A percentile compares a stretch with the other conserved stretches of the same genome.
phyloP scores from a whole-genome alignment of 2,113 vertebrate species.

The Mesembrinibis cayennensis region DNA sequence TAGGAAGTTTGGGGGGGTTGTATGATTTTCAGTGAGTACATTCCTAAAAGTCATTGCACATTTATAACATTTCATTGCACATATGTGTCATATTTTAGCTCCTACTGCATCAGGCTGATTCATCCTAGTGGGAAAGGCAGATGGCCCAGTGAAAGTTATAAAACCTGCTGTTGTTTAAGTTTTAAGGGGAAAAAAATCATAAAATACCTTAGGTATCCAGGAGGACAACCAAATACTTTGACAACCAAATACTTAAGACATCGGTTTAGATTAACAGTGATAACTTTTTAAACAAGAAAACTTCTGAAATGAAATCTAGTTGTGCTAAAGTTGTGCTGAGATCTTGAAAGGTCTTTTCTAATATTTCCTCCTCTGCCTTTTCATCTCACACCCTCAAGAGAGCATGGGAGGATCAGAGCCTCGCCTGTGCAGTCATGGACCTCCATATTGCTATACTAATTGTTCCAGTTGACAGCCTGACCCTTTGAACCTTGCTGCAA shows the following conservation, averaged over 20 bases:
- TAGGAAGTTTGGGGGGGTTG: neutral
- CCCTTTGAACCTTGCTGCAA: neutral
- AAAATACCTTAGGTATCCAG: neutral
- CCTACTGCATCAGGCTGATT: constrained; percentile 1
- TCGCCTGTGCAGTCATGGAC: neutral
- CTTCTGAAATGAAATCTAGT: neutral
- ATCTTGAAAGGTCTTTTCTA: neutral
- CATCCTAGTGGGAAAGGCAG: constrained; percentile 16
- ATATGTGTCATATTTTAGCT: neutral
- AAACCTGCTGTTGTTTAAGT: neutral
- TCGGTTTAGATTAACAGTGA: neutral
- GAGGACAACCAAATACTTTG: neutral
- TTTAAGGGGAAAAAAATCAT: fast-evolving
- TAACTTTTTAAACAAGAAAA: neutral
- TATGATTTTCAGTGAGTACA: neutral
- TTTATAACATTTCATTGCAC: neutral
- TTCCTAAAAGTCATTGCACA: neutral
- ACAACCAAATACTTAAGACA: neutral
- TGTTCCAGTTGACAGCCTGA: neutral
- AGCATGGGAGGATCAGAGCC: neutral
- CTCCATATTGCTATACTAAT: neutral
- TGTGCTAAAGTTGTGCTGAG: neutral
- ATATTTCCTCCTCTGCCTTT: neutral
- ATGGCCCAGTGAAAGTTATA: neutral
- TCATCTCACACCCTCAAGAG: neutral